A percentile compares a stretch with the other conserved stretches of the same genome.
Evolutionary conservation across 2,113 vertebrate species (phyloP).

Genomic region (Benitochromis conjunctus): DNA sequence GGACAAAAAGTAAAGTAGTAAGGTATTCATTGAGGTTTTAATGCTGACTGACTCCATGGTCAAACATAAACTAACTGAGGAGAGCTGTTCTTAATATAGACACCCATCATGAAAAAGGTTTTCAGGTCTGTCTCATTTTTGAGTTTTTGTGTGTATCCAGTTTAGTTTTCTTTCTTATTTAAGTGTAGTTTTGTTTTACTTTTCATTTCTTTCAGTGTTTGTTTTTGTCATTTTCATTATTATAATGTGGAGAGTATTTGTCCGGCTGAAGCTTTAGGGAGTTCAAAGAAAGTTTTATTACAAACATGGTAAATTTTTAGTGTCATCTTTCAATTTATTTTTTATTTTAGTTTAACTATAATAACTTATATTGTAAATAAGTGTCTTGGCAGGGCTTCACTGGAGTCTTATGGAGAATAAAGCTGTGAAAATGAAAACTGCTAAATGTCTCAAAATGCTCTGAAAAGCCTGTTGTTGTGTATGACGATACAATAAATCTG

Average conservation of each 20-base stretch:
- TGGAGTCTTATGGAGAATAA: neutral
- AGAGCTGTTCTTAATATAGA: neutral
- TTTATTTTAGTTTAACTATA: neutral
- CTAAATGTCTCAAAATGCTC: too few relatives aligned
- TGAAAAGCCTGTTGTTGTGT: too few relatives aligned
- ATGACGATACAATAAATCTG: too few relatives aligned
- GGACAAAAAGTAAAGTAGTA: neutral
- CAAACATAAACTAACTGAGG: neutral
- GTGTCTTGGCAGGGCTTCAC: neutral
- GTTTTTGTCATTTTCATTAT: neutral
- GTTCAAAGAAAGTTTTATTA: neutral
- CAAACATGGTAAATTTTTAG: neutral
- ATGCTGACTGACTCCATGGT: neutral
- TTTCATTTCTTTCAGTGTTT: neutral
- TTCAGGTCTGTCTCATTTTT: neutral
- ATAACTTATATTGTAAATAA: neutral
- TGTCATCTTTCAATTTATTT: neutral
- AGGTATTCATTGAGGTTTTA: neutral
- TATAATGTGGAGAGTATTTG: neutral
- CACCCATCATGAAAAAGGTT: neutral
- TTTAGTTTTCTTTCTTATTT: neutral
- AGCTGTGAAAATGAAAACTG: neutral
- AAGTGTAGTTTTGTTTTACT: neutral
- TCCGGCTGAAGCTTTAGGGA: rapidly evolving
- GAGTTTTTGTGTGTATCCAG: neutral